These are phyloP conservation scores for Brevimyrus niger DNA, from an alignment of 2,113 vertebrate genomes.

Conservation along the genomic window DNA sequence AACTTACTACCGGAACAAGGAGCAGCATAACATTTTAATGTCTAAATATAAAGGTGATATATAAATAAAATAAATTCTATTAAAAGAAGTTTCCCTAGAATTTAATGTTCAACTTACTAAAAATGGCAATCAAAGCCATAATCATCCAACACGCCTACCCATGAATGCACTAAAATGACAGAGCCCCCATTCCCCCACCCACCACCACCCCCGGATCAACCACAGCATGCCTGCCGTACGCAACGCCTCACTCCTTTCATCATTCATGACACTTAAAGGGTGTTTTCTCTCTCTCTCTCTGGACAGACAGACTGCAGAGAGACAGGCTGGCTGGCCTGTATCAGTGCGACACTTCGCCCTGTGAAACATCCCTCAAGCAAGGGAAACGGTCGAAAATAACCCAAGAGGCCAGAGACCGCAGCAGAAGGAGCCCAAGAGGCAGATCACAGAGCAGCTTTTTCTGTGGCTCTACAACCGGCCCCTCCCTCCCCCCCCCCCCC, in stretches of 20 bases:
- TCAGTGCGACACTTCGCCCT: not conserved
- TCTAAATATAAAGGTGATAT: not conserved
- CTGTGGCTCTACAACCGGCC: constrained; percentile 16
- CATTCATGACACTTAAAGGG: not conserved
- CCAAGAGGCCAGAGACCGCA: constrained; percentile 6
- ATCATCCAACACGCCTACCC: not conserved
- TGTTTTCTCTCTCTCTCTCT: not conserved
- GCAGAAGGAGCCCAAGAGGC: constrained; percentile 40
- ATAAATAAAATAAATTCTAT: not conserved
- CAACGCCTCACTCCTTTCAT: not conserved
- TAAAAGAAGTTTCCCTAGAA: not conserved
- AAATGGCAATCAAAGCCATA: not conserved
- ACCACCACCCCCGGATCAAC: not conserved
- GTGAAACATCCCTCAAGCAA: not conserved
- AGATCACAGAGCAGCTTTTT: constrained; percentile 31
- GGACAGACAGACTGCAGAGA: not conserved
- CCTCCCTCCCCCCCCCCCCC: constrained; percentile 18
- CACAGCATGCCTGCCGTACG: not conserved
- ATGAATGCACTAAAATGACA: not conserved
- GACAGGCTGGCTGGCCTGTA: not conserved
- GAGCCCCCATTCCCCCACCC: no score
- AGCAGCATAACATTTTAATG: not conserved
- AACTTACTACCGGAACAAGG: not conserved
- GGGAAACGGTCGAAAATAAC: not conserved
- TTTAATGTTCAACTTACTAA: not conserved